Percentiles rank a stretch among this genome's conserved stretches.
These are phyloP conservation scores for Mayetiola destructor DNA, from an alignment of 2,888 invertebrate species.

Conservation along the genomic window DNA sequence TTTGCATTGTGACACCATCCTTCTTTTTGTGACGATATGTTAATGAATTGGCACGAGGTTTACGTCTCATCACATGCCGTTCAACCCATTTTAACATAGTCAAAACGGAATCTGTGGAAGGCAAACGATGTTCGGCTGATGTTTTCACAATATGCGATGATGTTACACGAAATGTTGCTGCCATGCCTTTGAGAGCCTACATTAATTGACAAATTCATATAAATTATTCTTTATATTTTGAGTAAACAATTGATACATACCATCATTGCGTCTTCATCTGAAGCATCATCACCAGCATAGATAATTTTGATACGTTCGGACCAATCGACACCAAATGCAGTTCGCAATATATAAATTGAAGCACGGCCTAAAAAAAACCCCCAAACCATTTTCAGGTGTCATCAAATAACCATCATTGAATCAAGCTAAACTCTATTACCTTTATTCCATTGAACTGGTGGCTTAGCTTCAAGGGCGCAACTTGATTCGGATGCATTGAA, in stretches of 20 bases:
- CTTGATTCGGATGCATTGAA: conserved; percentile 68
- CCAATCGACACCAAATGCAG: conserved; percentile 85
- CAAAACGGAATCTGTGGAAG: conserved; percentile 77
- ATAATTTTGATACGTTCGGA: conserved; percentile 78
- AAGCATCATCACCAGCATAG: conserved; percentile 76
- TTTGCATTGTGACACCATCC: conserved; percentile 64
- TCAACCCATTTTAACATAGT: conserved; percentile 86
- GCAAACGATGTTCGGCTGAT: conserved; percentile 71
- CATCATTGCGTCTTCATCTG: conserved; percentile 84
- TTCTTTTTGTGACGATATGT: conserved; percentile 47
- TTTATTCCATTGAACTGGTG: conserved; percentile 85
- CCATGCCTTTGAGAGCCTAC: conserved; percentile 83
- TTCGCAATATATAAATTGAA: conserved; percentile 76
- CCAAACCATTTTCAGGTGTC: too few relatives aligned
- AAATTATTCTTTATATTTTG: background rate
- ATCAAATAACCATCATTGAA: too few relatives aligned
- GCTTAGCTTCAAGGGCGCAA: conserved; percentile 79
- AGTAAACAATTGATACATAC: conserved; percentile 33
- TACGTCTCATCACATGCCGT: conserved; percentile 63
- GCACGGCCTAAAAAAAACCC: conserved; percentile 47
- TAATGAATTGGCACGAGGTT: conserved; percentile 55
- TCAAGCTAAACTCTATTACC: too few relatives aligned
- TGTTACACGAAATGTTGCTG: conserved; percentile 78
- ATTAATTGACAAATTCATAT: background rate
- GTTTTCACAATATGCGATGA: conserved; percentile 74